These are phyloP conservation scores for Aphidius ervi DNA, from an alignment of 1,140 invertebrate species.

Conservation along the genomic window DNA sequence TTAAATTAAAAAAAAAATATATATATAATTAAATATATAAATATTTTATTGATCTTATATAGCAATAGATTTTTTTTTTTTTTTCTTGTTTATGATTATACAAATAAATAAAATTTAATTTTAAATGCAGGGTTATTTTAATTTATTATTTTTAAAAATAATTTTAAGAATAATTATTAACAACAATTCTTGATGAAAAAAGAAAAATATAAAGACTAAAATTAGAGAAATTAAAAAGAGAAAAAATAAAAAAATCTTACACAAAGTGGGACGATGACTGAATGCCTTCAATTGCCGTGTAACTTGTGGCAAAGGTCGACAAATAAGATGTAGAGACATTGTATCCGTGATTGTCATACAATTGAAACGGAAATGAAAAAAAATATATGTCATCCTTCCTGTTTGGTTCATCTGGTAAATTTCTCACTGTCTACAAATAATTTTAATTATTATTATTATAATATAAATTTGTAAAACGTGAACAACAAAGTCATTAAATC, in stretches of 20 bases:
- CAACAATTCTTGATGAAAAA: no score
- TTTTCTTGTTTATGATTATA: no score
- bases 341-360: constrained; percentile 41
- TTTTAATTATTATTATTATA: constrained; percentile 4
- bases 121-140: no score
- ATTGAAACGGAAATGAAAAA: constrained; percentile 53
- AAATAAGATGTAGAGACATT: constrained; percentile 56
- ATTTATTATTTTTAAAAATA: no score
- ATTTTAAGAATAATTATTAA: no score
- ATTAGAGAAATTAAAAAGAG: no score
- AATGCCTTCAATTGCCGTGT: constrained; percentile 59
- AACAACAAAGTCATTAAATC: constrained; percentile 30
- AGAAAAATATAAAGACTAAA: no score
- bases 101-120: no score
- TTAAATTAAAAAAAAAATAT: no score
- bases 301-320: constrained; percentile 58
- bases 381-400: constrained; percentile 50
- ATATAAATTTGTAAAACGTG: not conserved
- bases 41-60: no score
- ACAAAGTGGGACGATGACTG: constrained; percentile 55
- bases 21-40: no score
- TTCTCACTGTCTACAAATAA: constrained; percentile 36
- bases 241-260: constrained; percentile 13
- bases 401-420: constrained; percentile 32
- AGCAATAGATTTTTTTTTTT: no score